phyloP scores from a whole-genome alignment of 2,888 invertebrate genomes.

The Orthonychiurus folsomi region DNA sequence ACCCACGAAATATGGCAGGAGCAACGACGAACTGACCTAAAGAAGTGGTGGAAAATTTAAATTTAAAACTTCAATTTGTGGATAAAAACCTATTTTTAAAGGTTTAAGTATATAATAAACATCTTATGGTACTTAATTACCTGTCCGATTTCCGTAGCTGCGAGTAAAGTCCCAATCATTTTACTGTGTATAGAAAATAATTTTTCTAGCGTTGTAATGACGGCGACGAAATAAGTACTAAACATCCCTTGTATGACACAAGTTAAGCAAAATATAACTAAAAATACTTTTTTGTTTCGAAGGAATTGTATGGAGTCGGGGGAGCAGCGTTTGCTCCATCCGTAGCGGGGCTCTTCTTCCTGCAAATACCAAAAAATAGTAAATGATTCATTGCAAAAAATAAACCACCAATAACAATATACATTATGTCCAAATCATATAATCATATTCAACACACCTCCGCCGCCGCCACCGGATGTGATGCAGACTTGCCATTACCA shows the following conservation, averaged over 20 bases:
- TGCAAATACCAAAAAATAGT: no score
- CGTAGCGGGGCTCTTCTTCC: background rate
- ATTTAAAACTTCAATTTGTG: background rate
- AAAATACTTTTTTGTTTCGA: constrained; percentile 78
- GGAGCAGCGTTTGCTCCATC: constrained; percentile 6
- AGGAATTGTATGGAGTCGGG: constrained; percentile 62
- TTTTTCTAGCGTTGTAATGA: constrained; percentile 86
- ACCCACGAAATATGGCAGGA: constrained; percentile 73
- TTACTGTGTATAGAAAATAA: constrained; percentile 84
- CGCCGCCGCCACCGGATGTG: no score
- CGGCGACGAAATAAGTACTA: constrained; percentile 86
- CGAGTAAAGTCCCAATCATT: constrained; percentile 79
- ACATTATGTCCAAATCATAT: no score
- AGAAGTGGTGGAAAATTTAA: constrained; percentile 4
- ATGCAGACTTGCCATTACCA: no score
- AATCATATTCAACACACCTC: no score
- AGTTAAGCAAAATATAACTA: constrained; percentile 76
- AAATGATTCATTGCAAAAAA: no score
- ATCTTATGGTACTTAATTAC: no score
- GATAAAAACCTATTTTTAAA: background rate
- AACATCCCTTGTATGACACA: constrained; percentile 81
- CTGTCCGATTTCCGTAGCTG: constrained; percentile 86
- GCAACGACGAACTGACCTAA: constrained; percentile 65
- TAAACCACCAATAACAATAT: no score
- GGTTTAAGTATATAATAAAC: background rate